Evolutionary conservation across 2,113 vertebrate species (phyloP).

Genomic region (Saimiri boliviensis): DNA sequence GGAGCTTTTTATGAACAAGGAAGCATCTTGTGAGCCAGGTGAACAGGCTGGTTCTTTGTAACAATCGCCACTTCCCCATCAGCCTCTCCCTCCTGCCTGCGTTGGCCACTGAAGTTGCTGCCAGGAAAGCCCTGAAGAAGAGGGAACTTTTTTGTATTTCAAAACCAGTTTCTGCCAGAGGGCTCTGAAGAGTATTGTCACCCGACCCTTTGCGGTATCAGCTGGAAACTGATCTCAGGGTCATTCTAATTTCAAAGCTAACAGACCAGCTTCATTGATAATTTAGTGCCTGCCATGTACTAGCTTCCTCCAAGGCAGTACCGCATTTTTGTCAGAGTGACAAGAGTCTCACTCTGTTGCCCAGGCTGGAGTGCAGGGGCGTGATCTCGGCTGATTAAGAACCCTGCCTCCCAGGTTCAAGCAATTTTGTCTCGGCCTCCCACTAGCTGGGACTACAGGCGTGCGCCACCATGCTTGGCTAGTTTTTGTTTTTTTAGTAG

Average conservation of each 20-base stretch:
- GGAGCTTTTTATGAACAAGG: background rate
- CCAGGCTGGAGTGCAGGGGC: too few species aligned
- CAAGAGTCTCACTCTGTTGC: background rate
- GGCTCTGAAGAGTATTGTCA: background rate
- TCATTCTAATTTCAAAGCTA: background rate
- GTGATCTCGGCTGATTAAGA: too few species aligned
- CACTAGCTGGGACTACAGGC: too few species aligned
- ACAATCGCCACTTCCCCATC: background rate
- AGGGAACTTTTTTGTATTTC: background rate
- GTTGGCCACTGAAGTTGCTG: background rate
- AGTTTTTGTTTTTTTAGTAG: too few species aligned
- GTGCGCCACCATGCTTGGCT: too few species aligned
- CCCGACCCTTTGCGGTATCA: too few species aligned
- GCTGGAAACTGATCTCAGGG: background rate
- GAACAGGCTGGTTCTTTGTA: background rate
- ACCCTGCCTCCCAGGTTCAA: too few species aligned
- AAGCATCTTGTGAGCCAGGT: background rate
- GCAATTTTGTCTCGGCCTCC: too few species aligned
- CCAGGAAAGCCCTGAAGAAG: background rate
- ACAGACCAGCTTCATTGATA: background rate
- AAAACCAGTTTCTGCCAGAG: background rate
- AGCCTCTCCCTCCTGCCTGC: background rate
- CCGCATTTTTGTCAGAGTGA: background rate
- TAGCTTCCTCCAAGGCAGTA: accelerated
- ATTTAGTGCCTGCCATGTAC: background rate